phyloP scores from a whole-genome alignment of 2,888 invertebrate genomes.

The Fragum sueziense region DNA sequence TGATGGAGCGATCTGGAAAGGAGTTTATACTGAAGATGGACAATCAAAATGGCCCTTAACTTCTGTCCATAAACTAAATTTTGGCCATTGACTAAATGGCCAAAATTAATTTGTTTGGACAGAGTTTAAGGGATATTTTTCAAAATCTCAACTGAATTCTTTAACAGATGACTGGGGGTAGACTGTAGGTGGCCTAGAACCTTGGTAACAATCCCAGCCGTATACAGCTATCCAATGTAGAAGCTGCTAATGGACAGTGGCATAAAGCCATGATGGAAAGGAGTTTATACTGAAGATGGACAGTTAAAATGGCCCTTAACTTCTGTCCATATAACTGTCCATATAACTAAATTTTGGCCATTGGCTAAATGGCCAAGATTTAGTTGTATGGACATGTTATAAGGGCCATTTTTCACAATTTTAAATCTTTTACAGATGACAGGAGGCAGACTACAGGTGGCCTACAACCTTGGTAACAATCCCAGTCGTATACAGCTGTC shows the following conservation, averaged over 20 bases:
- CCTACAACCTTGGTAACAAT: constrained; percentile 94
- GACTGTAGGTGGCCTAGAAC: constrained; percentile 95
- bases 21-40: constrained; percentile 94
- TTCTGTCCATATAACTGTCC: too few relatives aligned
- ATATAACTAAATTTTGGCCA: too few relatives aligned
- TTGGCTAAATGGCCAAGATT: too few relatives aligned
- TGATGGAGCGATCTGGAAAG: constrained; percentile 94
- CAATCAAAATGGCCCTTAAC: too few relatives aligned
- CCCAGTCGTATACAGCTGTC: constrained; percentile 90
- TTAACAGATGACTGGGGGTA: constrained; percentile 94
- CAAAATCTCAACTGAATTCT: too few relatives aligned
- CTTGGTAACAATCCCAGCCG: constrained; percentile 91
- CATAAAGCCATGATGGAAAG: constrained; percentile 94
- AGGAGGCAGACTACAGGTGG: constrained; percentile 93
- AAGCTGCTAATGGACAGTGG: constrained; percentile 98
- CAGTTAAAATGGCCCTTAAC: constrained; percentile 98
- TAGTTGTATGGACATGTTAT: too few relatives aligned
- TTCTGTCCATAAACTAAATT: too few relatives aligned
- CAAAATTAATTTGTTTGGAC: too few relatives aligned
- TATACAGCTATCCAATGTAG: constrained; percentile 90
- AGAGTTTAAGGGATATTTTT: too few relatives aligned
- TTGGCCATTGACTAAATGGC: too few relatives aligned
- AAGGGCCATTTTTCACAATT: too few relatives aligned
- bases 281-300: constrained; percentile 94
- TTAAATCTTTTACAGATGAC: constrained; percentile 93